Conservation (phyloP, 2,113 vertebrate genomes). For the Platysternon megacephalum region DNA sequence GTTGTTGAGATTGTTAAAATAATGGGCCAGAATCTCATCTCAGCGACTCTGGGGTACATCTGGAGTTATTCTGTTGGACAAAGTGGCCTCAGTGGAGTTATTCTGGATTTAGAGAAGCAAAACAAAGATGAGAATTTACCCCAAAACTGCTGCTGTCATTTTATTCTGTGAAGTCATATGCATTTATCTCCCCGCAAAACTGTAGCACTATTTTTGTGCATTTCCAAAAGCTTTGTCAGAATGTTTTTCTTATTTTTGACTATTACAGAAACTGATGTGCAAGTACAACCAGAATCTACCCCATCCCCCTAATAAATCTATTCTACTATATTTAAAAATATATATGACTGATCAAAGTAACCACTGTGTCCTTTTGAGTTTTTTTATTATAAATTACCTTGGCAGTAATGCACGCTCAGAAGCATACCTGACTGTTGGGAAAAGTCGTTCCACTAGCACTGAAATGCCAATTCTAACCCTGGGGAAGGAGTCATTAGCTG, state of each 20-base stretch:
- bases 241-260: not conserved
- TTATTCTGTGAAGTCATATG: not conserved
- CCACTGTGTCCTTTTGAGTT: not conserved
- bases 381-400: conserved; percentile 24
- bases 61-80: not conserved
- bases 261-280: not conserved
- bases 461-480: conserved; percentile 34
- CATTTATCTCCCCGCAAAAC: not conserved
- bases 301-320: not conserved
- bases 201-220: not conserved
- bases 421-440: not conserved
- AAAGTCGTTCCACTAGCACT: not conserved
- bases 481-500: conserved; percentile 26
- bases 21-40: not conserved
- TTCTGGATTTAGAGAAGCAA: not conserved
- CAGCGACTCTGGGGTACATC: not conserved
- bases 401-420: conserved; percentile 9
- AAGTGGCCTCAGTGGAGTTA: not conserved
- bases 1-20: not conserved
- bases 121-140: not conserved
- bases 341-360: conserved; percentile 5
- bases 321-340: conserved; percentile 6
- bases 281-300: not conserved
- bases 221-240: not conserved
- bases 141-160: not conserved